Evolutionary conservation across 2,888 invertebrate species (phyloP), one percentile per base, ranked within the genome.

Genomic region (Pristionchus exspectatus): DNA sequence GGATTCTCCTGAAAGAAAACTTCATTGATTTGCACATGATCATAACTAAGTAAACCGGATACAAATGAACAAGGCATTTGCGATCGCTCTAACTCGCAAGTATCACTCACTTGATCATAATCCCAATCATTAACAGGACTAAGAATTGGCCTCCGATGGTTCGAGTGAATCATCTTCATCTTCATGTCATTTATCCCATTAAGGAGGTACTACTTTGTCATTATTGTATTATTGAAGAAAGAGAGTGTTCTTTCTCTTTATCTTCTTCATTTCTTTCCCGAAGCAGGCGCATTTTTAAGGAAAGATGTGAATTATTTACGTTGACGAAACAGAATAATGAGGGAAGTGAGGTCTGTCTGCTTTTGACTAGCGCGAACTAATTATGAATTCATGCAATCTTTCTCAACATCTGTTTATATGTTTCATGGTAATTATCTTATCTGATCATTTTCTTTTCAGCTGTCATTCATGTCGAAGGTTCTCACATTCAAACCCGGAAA

Each of bases 141-240:
- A n/a, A 94, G 89, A n/a, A 96, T 90, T 95, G 95, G 95, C 95
- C 96, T 30, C 96, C 96, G 24, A 95, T 96, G 91, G 93, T 95
- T 87, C 91, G 93, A 7, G 93, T 96, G 14, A 92, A 93, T 24
- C 96, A 96, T 90, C 94, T 96, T 18, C 96, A 96, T 92, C 93
- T 96, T 90, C 96, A 96, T 91, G 94, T 95, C 59, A 95, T 96
- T 63, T 95, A 95, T 56, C 95, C 95, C 0, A 92, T 92, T 44
- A 93, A 92, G 87, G 92, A 92, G 63, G 92, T 92, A 50, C 83
- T 18, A n/a, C 81, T 33, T 50, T 83, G 7, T 50, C 30, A 44
- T 83, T 50, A 4, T 83, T 33, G n/a, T 38, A 10, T 30, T n/a
- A 66, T 5, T 66, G n/a, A 66, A 21, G n/a, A 10, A 27, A n/a